Percentiles rank a stretch among this genome's conserved stretches.
phyloP scores from a whole-genome alignment of 1,140 invertebrate genomes.

The Drosophila seguyi region DNA sequence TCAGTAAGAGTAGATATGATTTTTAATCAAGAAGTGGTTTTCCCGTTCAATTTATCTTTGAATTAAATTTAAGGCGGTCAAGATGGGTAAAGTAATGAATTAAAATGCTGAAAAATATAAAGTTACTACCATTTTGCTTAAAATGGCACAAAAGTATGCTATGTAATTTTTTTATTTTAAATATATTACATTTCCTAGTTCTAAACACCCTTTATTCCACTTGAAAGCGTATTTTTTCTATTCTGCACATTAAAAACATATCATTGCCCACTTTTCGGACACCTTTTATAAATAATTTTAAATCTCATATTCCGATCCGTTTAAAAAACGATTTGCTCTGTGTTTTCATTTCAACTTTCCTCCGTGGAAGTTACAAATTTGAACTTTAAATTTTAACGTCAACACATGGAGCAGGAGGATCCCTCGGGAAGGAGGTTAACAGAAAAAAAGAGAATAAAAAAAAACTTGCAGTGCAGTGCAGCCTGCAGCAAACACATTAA shows the following conservation, averaged over 20 bases:
- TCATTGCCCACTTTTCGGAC: background rate
- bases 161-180: background rate
- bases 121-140: too few relatives aligned
- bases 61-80: background rate
- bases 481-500: constrained; percentile 66
- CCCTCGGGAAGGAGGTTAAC: constrained; percentile 1
- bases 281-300: background rate
- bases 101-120: background rate
- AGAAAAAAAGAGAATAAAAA: constrained; percentile 23
- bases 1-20: background rate
- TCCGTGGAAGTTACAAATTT: constrained; percentile 47
- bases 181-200: background rate
- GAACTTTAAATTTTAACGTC: constrained; percentile 62
- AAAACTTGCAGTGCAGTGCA: constrained; percentile 14
- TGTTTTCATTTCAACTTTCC: constrained; percentile 46
- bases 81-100: too few relatives aligned
- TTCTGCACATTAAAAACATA: too few relatives aligned
- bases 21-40: background rate
- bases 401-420: constrained; percentile 26
- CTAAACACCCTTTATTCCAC: background rate
- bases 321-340: constrained; percentile 25
- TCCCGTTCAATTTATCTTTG: background rate
- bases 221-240: too few relatives aligned
- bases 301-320: constrained; percentile 8
- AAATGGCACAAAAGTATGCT: too few relatives aligned